Base-by-base conservation (phyloP, 2,113 vertebrate genomes). In the Epinephelus lanceolatus region DNA sequence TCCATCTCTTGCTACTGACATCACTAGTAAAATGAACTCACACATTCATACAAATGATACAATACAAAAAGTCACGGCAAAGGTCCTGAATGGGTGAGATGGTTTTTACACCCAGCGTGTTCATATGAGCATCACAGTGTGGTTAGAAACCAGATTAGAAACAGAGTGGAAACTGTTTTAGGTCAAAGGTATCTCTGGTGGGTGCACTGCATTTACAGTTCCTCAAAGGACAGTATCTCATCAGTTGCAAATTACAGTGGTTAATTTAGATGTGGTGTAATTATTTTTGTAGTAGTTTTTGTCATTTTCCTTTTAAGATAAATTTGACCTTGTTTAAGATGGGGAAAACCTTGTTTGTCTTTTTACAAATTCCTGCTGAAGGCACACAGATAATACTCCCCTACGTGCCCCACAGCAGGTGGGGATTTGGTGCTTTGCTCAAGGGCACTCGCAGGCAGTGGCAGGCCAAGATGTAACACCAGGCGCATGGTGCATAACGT, bases 21-120 rank as follows among this genome's bases (percentile, higher is more conserved):
- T 63, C 14, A 30, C 62, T 45, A 45, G 18, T 63, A 11, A 63
- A 81, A 78, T 21, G 12, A 23, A 49, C 14, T 10, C 57, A 37
- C 45, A 57, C 56, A 60, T 30, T 75, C 21, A 80, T 60, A 69
- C 45, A 72, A n/a, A 42, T 27, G 47, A 18, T 15, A 51, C 4
- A 4, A 42, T 5, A 30, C 30, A 42, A 19, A 62, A 40, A 55
- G 30, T 30, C 30, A 30, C n/a, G 40, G 15, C 0, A 80, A 56
- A 74, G 23, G 59, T 80, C 30, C 55, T 27, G 19, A 76, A 51
- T 14, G 72, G 86, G 61, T 71, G 69, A 77, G 83, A 72, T 72
- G 81, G 60, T 81, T 85, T 86, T 87, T 62, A 83, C 85, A 87
- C 67, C 71, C 8, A 2, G 21, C 25, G 8, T 59, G 60, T n/a